These are phyloP conservation scores for Agrochola lota DNA, from an alignment of 2,888 invertebrate genomes.

Conservation along the genomic window DNA sequence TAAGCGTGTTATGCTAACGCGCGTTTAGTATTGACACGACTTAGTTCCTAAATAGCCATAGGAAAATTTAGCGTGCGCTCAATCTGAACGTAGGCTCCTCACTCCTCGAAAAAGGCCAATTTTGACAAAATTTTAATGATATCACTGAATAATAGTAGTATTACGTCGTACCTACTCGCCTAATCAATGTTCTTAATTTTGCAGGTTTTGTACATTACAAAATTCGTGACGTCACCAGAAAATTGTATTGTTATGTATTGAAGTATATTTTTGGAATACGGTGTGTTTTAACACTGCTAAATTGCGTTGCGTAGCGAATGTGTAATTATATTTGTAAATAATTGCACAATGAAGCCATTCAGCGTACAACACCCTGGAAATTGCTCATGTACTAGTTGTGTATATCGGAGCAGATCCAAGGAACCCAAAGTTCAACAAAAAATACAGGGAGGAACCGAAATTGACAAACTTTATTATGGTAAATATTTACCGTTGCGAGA, in stretches of 20 bases:
- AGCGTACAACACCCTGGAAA: constrained; percentile 42
- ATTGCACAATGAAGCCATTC: constrained; percentile 48
- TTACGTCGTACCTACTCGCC: not conserved
- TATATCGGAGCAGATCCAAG: constrained; percentile 61
- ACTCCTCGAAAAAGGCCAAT: not conserved
- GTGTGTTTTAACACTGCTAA: constrained; percentile 42
- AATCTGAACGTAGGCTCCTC: not conserved
- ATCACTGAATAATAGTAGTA: not conserved
- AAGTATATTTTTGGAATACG: constrained; percentile 39
- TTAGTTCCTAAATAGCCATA: too few relatives aligned
- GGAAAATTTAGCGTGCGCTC: too few relatives aligned
- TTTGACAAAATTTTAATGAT: not conserved
- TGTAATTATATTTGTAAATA: constrained; percentile 33
- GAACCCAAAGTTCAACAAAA: constrained; percentile 53
- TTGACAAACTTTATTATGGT: constrained; percentile 72
- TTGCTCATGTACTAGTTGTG: constrained; percentile 72
- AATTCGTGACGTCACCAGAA: constrained; percentile 36
- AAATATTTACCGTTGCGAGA: constrained; percentile 76
- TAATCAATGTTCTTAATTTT: constrained; percentile 29
- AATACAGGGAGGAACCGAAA: constrained; percentile 63
- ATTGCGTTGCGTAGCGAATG: constrained; percentile 33
- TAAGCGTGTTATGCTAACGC: too few relatives aligned
- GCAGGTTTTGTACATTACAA: constrained; percentile 43
- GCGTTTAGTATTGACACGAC: too few relatives aligned
- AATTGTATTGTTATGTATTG: constrained; percentile 49